Evolutionary conservation across 1,140 invertebrate genomes (phyloP), one percentile per base, ranked within the genome.

Genomic region (Probaryconus sp.): DNA sequence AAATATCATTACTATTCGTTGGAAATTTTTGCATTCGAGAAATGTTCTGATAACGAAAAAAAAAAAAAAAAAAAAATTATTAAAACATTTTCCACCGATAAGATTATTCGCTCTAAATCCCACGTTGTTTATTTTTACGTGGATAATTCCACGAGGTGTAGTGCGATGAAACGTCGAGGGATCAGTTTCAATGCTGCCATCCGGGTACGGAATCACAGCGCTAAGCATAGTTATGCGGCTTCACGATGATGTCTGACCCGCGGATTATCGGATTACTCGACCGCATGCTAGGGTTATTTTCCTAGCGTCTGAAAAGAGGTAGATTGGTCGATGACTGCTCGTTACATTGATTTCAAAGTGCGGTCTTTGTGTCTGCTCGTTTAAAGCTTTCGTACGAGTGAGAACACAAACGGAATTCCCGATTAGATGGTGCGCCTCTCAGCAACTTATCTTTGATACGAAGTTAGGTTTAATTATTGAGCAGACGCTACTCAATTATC

Each of bases 161-260:
- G n/a, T n/a, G n/a, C n/a, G n/a, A n/a, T n/a, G 51, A 69, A 70
- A 63, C 45, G 67, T 16, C 33, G 67, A 60, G 11, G 63, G 48
- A 78, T 70, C 67, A 56, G 5, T 76, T 75, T 58, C 53, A 73
- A 37, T 73, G 14, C 64, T 33, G n/a, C 68, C 48, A 75, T 56
- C 42, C 56, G 47, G 48, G 37, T 20, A 61, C 64, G 45, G 51
- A 24, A 21, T 58, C 47, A 55, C 69, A 65, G 55, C 20, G 68
- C 65, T 77, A 82, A 82, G 83, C 77, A 79, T 79, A 83, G 79
- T 85, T 78, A 74, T 83, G 81, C 51, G 85, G 84, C 84, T 87
- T 87, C 86, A 67, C 77, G 77, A 84, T 79, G 83, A 81, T 81
- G 86, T 85, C 86, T 85, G 84, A 85, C 85, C 82, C 80, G 70